Base-by-base conservation (phyloP, 2,113 vertebrate species). In the Forbesichthys agassizii region DNA sequence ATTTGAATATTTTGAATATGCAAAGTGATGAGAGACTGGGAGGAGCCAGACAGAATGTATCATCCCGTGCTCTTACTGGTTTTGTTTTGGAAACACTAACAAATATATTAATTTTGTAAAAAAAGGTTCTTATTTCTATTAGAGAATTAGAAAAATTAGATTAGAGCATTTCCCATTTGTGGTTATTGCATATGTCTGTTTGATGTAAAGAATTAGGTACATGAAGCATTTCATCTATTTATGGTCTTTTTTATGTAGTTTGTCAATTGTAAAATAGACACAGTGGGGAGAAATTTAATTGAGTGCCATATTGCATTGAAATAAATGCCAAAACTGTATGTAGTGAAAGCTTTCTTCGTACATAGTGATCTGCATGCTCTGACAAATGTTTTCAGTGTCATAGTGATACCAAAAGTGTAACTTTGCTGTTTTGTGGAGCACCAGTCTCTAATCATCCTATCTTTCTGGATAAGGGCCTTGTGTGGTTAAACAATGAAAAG, bases 191-290 rank as follows among this genome's bases (percentile, higher is more conserved):
- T 62, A 71, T 69, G 69, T 87, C 74, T 74, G 64, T 81, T 93
- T 92, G 84, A 93, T 72, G 87, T 79, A 81, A 75, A 79, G 52
- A 92, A 91, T 94, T 97, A 98, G 95, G 94, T 94, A 96, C 94
- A 94, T 92, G 90, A 95, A 94, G 93, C 93, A 92, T 96, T 95
- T 95, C 94, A 93, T 98, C 96, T 97, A 99, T 99, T 99, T 98
- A 99, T 98, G 95, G 92, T 94, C 93, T 96, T 97, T 95, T 95
- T 94, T 94, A 96, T 93, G 93, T 96, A 98, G 96, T 96, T 97
- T 98, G 95, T 97, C 97, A 95, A 95, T 95, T 98, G 95, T 98
- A 98, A 96, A 95, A 96, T 93, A 93, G 91, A 96, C 95, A 93
- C 88, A 88, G 93, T 93, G 84, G 92, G 91, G 92, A 93, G 93